Evolutionary conservation across 2,797 vertebrate genomes (phyloP), one percentile per base, ranked within the genome.

Genomic region (Hippoglossus hippoglossus): DNA sequence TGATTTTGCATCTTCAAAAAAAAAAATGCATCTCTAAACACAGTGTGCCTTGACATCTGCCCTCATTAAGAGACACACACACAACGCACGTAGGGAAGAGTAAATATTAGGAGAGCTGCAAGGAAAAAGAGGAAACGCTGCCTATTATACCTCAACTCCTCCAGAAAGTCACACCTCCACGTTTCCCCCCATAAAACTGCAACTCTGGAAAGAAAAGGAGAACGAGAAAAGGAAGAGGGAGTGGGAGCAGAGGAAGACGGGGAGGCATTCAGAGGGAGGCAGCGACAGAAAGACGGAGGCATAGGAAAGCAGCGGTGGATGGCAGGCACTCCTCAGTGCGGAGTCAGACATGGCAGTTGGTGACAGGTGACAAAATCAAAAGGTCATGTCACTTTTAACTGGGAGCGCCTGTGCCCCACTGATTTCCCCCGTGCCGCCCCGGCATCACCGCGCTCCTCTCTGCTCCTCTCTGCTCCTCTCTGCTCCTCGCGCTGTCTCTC

Each of bases 361-460:
- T 97, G 96, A 97, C 95, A 95, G 96, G 96, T 97, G 96, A 97
- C 96, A 95, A 97, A 97, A 98, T 95, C 96, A 97, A 95, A 98
- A 97, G 96, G 96, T 97, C 97, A 96, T 95, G 96, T 97, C 96
- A 96, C 96, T 97, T 98, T 96, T 96, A 97, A 97, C 96, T 97
- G 96, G 94, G 95, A 96, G 95, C 94, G 95, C 96, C 95, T 96
- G 95, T 96, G 95, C 95, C 94, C 95, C 94, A 94, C 95, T 97
- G 96, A 97, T 98, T 97, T 97, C 96, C 97, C 96, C 90, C 62
- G 94, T 95, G 95, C 94, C 93, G 87, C 93, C 94, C 85, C 83
- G 67, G 87, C 92, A 87, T 91, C 88, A 75, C 73, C 77, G 49
- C 61, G 71, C 88, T 80, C 69, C 50, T 66, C 67, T 63, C 64